Base-by-base conservation (phyloP, 92 coral and sea anemone genomes). In the Zoanthus gigantus region DNA sequence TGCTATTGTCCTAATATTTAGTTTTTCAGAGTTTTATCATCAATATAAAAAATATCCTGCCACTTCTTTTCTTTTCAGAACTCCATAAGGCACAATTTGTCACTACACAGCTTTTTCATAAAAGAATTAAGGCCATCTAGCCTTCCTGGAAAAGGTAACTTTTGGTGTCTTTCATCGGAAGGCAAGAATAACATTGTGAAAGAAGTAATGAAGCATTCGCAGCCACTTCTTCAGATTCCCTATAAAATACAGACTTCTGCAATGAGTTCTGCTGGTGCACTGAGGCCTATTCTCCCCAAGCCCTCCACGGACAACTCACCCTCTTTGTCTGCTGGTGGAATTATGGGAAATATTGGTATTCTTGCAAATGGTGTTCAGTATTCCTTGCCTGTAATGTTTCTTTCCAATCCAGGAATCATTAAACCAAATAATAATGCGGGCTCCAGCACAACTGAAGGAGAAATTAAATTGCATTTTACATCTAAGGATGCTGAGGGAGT, bases 131-230 rank as follows among this genome's bases (percentile, higher is more conserved):
- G 99, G 42, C 95, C 99, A 11, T 76, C 93, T 37, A 91, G 87
- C 28, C 96, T 94, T 9, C 98, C 95, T 86, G 99, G 99, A 12
- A 97, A 97, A 78, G 99, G 99, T 12, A 97, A 94, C 84, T 97
- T 87, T 89, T 97, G 99, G 99, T 93, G 96, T 8, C 93, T 97
- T 29, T 97, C 99, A 17, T 93, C 99, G 1, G 99, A 97, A 81
- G 99, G 99, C 18, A 97, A 97, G 76, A 96, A 97, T 74, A 97
- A 95, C 67, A 88, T 97, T 17, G 87, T 97, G 91, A 92, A 93
- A 34, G 98, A 97, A 60, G 93, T 97, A 7, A 84, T 97, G 94
- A 97, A 92, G 68, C 95, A 96, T 63, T 94, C 98, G 2, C 94
- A 88, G 72, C 96, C 92, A 52, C 54, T 83, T 14, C 66, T 94